These are phyloP conservation scores for Heterohyrax brucei DNA, from an alignment of 2,797 vertebrate genomes.

Conservation along the genomic window DNA sequence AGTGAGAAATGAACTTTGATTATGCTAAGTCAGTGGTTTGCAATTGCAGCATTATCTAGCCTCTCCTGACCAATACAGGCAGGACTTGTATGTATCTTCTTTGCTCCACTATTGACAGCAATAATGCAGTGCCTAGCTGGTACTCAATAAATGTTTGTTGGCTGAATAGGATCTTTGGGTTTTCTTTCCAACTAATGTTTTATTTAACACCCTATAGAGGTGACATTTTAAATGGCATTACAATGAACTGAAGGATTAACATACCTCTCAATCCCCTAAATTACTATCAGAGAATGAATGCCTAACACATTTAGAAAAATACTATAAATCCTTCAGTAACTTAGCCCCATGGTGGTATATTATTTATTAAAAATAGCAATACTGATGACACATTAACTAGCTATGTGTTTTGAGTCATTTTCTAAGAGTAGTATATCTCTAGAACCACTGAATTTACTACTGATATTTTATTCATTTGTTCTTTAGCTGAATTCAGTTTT, in stretches of 20 bases:
- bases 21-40: neutral
- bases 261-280: slow-evolving; percentile 7
- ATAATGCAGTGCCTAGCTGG: neutral
- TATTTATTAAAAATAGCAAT: neutral
- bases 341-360: neutral
- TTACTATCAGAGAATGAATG: neutral
- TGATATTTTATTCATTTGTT: slow-evolving; percentile 31
- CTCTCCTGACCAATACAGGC: neutral
- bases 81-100: neutral
- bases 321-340: neutral
- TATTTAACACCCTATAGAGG: neutral
- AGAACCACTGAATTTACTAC: neutral
- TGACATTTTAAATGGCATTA: slow-evolving; percentile 4
- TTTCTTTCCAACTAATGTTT: slow-evolving; percentile 24
- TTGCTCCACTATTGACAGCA: neutral
- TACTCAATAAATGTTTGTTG: neutral
- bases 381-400: neutral
- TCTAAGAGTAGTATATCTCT: neutral
- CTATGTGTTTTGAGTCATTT: neutral
- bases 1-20: neutral
- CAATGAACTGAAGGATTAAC: neutral
- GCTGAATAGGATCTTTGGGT: neutral
- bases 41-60: neutral
- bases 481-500: slow-evolving; percentile 15
- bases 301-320: neutral